Percentiles rank a stretch among this genome's conserved stretches.
phyloP scores from a whole-genome alignment of 2,888 invertebrate genomes.

The Fragum fragum region DNA sequence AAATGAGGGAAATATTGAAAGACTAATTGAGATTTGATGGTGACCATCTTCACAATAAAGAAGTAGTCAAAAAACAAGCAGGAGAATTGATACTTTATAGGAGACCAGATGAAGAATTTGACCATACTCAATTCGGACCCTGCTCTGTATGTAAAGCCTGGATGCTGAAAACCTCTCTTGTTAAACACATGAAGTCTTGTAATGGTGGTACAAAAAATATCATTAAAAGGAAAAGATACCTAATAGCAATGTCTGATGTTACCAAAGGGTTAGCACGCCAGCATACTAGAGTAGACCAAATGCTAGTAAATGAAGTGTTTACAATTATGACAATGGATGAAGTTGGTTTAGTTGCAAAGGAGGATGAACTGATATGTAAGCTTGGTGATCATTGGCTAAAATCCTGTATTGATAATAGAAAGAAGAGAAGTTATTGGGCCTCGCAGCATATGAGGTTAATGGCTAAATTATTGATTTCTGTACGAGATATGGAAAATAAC shows the following conservation, averaged over 20 bases:
- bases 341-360: slow-evolving; percentile 24
- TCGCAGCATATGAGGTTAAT: slow-evolving; percentile 38
- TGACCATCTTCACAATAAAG: slow-evolving; percentile 5
- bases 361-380: slow-evolving; percentile 33
- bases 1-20: slow-evolving; percentile 7
- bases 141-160: slow-evolving; percentile 27
- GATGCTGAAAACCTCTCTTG: slow-evolving; percentile 22
- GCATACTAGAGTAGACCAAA: background rate
- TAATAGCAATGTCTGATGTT: slow-evolving; percentile 30
- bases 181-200: background rate
- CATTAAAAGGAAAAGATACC: background rate
- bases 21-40: background rate
- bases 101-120: background rate
- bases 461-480: slow-evolving; percentile 20
- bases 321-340: slow-evolving; percentile 39
- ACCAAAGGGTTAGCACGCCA: background rate
- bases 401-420: slow-evolving; percentile 33
- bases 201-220: background rate
- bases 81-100: background rate
- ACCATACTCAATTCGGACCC: slow-evolving; percentile 26
- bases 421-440: slow-evolving; percentile 37
- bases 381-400: slow-evolving; percentile 32
- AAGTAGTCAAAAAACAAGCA: background rate
- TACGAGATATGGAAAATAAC: background rate
- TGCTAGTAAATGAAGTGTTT: slow-evolving; percentile 37